Base-by-base conservation (phyloP, 2,797 vertebrate genomes). In the Xiphorhynchus erythropygius region DNA sequence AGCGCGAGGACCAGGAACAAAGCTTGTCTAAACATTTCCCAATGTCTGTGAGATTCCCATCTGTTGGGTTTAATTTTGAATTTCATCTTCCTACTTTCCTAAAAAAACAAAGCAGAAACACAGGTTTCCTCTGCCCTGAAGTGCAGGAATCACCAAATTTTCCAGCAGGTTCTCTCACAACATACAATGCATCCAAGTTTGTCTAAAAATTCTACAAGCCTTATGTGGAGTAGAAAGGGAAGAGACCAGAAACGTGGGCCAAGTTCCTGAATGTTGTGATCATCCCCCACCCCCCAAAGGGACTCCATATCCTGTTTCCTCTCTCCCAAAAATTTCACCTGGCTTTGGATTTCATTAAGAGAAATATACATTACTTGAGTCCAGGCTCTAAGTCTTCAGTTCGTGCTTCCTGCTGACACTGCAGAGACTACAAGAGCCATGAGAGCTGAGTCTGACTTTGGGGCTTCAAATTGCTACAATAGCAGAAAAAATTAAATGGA, bases 271-370 rank as follows among this genome's bases (percentile, higher is more conserved):
- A 70, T 62, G 60, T 84, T 94, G 75, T 11, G 60, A 91, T 80
- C 89, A 85, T 11, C 71, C 65, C 14, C 35, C 35, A 27, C 3
- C 12, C 39, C 67, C 8, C 44, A 75, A 57, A 94, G 89, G 69
- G 91, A 77, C 87, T 69, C 65, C 15, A 63, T 93, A 96, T 97
- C 95, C 96, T 94, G 80, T 94, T 94, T 90, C 85, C 60, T 68
- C 75, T 86, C 84, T 86, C 87, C 74, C 80, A 64, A 50, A 87
- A 90, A 80, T 71, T 87, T 94, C 94, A 96, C 96, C 91, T 96
- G 95, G 90, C 77, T 84, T 96, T 94, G 83, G n/a, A 37, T 90
- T 96, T 96, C 88, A 70, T 93, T 89, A 92, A 63, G 53, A 90
- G 84, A 80, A 87, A 92, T 41, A 74, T 30, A 77, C 64, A 52